Evolutionary conservation across 2,113 vertebrate species (phyloP).

Genomic region (Mesembrinibis cayennensis): DNA sequence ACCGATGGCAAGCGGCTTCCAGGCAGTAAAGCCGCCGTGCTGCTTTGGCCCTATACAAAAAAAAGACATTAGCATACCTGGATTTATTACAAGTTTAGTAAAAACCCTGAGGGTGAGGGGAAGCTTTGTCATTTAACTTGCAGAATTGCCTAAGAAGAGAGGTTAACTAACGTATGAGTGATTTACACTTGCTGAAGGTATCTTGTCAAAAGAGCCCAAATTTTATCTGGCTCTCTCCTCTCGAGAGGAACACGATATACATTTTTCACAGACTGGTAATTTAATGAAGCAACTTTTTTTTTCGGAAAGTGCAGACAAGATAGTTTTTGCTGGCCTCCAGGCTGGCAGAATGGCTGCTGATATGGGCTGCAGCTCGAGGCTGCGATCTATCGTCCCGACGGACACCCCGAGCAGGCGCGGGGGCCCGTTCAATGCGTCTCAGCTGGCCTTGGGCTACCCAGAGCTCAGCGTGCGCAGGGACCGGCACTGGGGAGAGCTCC

Average conservation of each 20-base stretch:
- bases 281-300: slow-evolving; percentile 10
- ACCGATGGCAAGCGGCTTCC: not conserved
- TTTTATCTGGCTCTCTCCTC: not conserved
- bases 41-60: not conserved
- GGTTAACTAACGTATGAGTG: not conserved
- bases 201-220: not conserved
- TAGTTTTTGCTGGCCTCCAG: not conserved
- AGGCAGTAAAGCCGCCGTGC: rapidly evolving
- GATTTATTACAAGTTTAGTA: not conserved
- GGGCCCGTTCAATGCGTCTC: not conserved
- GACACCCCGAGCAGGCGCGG: not conserved
- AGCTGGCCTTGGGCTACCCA: not conserved
- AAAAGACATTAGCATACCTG: not conserved
- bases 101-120: not conserved
- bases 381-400: not conserved
- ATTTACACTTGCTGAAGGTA: not conserved
- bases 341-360: not conserved
- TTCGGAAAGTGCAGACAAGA: not conserved
- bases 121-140: not conserved
- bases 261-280: slow-evolving; percentile 29
- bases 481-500: not conserved
- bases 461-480: not conserved
- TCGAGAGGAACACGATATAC: not conserved
- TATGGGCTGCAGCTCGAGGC: not conserved
- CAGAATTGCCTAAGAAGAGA: not conserved